phyloP scores from a whole-genome alignment of 2,797 vertebrate species.

The Sebastes minor region DNA sequence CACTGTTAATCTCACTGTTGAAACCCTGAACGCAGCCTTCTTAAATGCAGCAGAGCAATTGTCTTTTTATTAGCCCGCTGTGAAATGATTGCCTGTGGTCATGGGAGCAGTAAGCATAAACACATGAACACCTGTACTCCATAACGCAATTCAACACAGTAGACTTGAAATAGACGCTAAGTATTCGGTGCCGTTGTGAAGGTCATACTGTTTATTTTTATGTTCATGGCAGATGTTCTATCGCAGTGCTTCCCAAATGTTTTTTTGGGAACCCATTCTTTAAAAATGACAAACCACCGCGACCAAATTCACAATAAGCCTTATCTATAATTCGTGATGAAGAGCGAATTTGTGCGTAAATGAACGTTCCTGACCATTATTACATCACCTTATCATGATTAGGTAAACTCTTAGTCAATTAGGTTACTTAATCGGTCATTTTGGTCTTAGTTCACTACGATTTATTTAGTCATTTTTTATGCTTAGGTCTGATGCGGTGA shows the following conservation, averaged over 20 bases:
- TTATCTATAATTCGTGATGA: no score
- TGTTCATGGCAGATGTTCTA: not conserved
- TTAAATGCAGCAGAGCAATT: constrained; percentile 37
- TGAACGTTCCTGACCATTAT: no score
- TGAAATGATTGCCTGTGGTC: constrained; percentile 36
- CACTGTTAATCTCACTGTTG: constrained; percentile 49
- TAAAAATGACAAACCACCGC: no score
- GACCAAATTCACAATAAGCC: no score
- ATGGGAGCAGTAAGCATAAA: constrained; percentile 36
- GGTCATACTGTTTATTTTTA: not conserved
- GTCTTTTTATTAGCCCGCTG: constrained; percentile 58
- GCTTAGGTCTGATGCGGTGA: no score
- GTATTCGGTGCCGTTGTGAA: not conserved
- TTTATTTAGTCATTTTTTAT: no score
- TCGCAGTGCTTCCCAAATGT: no score
- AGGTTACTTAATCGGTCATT: fast-evolving
- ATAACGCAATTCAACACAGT: constrained; percentile 12
- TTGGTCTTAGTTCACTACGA: no score
- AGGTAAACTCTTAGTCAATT: no score
- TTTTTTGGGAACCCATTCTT: no score
- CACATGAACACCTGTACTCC: constrained; percentile 26
- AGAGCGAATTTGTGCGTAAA: no score
- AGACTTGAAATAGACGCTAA: not conserved
- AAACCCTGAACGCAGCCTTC: constrained; percentile 31
- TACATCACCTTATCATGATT: no score